Evolutionary conservation across 2,888 invertebrate genomes (phyloP), one percentile per base, ranked within the genome.

Genomic region (Laothoe populi): DNA sequence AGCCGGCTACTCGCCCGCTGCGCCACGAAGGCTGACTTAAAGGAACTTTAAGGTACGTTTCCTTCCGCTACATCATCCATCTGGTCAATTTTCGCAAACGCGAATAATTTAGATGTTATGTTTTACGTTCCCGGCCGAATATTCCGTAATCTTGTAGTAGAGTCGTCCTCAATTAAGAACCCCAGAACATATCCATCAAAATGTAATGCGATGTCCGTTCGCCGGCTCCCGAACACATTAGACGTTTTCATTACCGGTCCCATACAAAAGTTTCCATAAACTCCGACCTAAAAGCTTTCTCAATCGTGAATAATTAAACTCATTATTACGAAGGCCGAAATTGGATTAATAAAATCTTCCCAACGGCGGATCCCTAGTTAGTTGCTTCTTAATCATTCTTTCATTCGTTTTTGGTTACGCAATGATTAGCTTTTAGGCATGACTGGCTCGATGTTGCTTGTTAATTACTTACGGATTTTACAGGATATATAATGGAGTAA

Each of bases 291-390:
- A 86, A 86, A 86, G 84, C 86, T 84, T 85, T 84, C 83, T 83
- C 82, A 78, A 83, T 85, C 79, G 81, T 87, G 86, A 87, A 88
- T 87, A 86, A 88, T 89, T 88, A 84, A 88, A 84, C 74, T 81
- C 85, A 85, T 86, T 87, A 87, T 84, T 81, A 76, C 77, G 67
- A 80, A 85, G 78, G 84, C 80, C 73, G 64, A 84, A 84, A 83
- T 86, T 85, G 79, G 78, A 83, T 86, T 83, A 85, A 82, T 86
- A 80, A 83, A 84, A 86, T 82, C 75, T 78, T 77, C 74, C 71
- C 73, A 72, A 66, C 65, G 45, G 66, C 69, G 65, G 64, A 60
- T 48, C 57, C 64, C 69, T 72, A 67, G 71, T 75, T 76, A 74
- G 69, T 63, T 67, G 72, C 75, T 77, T 76, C 67, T 74, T 76